phyloP scores from a whole-genome alignment of 2,113 vertebrate genomes.

The Tinamus guttatus region DNA sequence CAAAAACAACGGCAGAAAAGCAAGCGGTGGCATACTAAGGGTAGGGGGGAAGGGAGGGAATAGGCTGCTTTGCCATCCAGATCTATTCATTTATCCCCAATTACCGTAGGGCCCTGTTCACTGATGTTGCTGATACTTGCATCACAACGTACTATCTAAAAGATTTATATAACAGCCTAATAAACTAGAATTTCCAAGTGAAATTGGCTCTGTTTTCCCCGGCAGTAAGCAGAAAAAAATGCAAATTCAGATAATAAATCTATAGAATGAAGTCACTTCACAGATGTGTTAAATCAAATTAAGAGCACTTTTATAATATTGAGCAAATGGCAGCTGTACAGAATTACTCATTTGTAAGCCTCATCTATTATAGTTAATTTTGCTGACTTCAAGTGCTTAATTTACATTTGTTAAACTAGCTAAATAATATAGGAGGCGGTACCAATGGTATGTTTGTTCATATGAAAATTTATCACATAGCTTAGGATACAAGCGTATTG shows the following conservation, averaged over 20 bases:
- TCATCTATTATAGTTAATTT: slow-evolving; percentile 65
- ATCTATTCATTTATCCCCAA: neutral
- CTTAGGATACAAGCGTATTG: slow-evolving; percentile 9
- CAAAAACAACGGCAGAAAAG: neutral
- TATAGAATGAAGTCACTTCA: slow-evolving; percentile 63
- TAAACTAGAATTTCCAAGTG: slow-evolving; percentile 24
- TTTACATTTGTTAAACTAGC: slow-evolving; percentile 68
- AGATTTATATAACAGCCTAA: slow-evolving; percentile 34
- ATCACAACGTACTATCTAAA: slow-evolving; percentile 5
- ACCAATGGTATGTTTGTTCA: neutral
- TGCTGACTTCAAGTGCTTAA: slow-evolving; percentile 68
- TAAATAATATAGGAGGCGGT: slow-evolving; percentile 16
- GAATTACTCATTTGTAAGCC: slow-evolving; percentile 58
- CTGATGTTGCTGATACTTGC: neutral
- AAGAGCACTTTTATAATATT: slow-evolving; percentile 53
- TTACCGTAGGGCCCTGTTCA: neutral
- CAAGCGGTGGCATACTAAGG: neutral
- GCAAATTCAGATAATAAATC: slow-evolving; percentile 61
- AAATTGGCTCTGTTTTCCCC: neutral
- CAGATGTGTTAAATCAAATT: slow-evolving; percentile 69
- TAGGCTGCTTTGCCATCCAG: neutral
- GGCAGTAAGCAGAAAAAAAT: slow-evolving; percentile 51
- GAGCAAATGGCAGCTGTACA: slow-evolving; percentile 64
- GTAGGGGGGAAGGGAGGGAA: neutral
- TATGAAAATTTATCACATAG: slow-evolving; percentile 7